Conservation (phyloP, 2,888 invertebrate genomes). For the Polia nebulosa region DNA sequence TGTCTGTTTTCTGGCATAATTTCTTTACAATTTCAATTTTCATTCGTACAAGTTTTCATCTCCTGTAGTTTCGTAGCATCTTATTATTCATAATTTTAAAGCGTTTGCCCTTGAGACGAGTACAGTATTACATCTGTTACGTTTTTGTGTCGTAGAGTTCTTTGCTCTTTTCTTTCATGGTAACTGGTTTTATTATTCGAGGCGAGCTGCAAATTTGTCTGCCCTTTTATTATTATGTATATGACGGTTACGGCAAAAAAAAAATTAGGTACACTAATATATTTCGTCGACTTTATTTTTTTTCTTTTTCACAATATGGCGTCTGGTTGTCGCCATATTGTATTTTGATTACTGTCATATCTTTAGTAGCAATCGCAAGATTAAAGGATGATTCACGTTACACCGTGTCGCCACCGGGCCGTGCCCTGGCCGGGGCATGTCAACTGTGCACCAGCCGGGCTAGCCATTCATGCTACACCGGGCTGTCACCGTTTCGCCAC, state of each 20-base stretch:
- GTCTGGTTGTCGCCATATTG: no score
- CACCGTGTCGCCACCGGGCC: no score
- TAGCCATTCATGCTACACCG: no score
- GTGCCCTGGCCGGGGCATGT: no score
- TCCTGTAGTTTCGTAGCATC: conserved; percentile 8
- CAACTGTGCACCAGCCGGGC: no score
- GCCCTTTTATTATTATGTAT: conserved; percentile 11
- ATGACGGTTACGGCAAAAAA: background rate
- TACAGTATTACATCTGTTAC: conserved; percentile 10
- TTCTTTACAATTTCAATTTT: background rate
- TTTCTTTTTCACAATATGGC: no score
- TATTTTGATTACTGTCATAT: no score
- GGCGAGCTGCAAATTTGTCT: conserved; percentile 16
- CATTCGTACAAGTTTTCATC: conserved; percentile 16
- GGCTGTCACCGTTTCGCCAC: no score
- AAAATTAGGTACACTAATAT: no score
- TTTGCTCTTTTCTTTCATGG: conserved; percentile 36
- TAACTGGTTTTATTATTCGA: conserved; percentile 46
- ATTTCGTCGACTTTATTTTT: no score
- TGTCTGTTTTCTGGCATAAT: background rate
- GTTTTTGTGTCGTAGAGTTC: conserved; percentile 41
- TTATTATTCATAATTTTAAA: conserved; percentile 20
- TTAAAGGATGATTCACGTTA: no score
- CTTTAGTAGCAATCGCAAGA: no score
- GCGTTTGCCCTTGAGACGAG: conserved; percentile 32